These are phyloP conservation scores for Hycleus cichorii DNA, from an alignment of 1,140 invertebrate species.

Conservation along the genomic window DNA sequence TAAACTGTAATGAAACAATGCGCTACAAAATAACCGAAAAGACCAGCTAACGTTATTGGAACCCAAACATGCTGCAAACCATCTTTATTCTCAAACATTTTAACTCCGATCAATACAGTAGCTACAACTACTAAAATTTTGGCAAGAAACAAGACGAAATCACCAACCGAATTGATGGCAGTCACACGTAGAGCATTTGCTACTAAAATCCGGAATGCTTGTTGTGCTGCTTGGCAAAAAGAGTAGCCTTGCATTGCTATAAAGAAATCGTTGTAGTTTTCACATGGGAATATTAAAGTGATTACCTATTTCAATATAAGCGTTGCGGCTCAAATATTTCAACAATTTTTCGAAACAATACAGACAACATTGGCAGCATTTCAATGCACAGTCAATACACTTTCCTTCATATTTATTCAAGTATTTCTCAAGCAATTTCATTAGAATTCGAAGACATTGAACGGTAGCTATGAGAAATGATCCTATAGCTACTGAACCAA, in stretches of 20 bases:
- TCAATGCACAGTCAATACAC: slow-evolving; percentile 39
- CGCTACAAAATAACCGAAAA: slow-evolving; percentile 65
- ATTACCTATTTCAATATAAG: slow-evolving; percentile 70
- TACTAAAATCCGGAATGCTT: slow-evolving; percentile 53
- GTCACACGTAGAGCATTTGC: slow-evolving; percentile 60
- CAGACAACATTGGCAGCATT: slow-evolving; percentile 66
- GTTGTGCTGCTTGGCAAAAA: slow-evolving; percentile 58
- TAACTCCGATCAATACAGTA: slow-evolving; percentile 53
- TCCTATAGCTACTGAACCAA: slow-evolving; percentile 70
- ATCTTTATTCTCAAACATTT: slow-evolving; percentile 49
- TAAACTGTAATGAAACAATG: slow-evolving; percentile 72
- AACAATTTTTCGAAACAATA: slow-evolving; percentile 67
- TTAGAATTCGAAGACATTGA: slow-evolving; percentile 46
- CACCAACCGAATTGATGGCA: slow-evolving; percentile 71
- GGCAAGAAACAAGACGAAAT: slow-evolving; percentile 67
- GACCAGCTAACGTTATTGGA: slow-evolving; percentile 53
- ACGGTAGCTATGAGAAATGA: slow-evolving; percentile 66
- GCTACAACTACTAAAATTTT: slow-evolving; percentile 62
- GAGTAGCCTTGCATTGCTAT: slow-evolving; percentile 63
- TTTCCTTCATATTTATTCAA: slow-evolving; percentile 5
- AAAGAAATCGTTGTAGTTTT: slow-evolving; percentile 20
- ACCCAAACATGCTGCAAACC: slow-evolving; percentile 61
- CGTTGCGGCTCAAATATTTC: slow-evolving; percentile 66
- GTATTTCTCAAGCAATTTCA: slow-evolving; percentile 20
- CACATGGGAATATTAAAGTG: no score